Evolutionary conservation across 2,113 vertebrate species (phyloP), one percentile per base, ranked within the genome.

Genomic region (Rafetus swinhoei): DNA sequence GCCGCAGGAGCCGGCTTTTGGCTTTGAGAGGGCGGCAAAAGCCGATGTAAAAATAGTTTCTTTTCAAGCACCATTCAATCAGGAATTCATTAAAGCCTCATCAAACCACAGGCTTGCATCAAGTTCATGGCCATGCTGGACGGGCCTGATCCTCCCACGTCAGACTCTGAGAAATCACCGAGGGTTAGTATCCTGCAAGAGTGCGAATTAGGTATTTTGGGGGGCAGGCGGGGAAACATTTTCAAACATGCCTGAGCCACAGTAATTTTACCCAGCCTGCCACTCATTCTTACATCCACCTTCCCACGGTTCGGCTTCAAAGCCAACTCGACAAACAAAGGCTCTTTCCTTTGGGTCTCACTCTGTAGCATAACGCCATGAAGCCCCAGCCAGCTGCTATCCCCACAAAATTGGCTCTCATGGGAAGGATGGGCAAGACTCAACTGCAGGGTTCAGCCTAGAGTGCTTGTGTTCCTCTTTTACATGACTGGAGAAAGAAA

Each of bases 31-130:
- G 54, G 18, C 90, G 80, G 81, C 19, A 62, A 45, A 62, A 54
- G 27, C 24, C 14, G 39, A 80, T 72, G 79, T 87, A 92, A 88
- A 84, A 81, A 76, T 39, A 7, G 6, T 54, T 81, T 80, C 90
- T 85, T 90, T 92, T 89, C 93, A 94, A 93, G 96, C 86, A 90
- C 95, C 97, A 74, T 96, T 95, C 93, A 94, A 76, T 88, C 82
- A 80, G 93, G 96, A 96, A 94, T 96, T 93, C 77, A 2, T 86
- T 57, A 80, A 82, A 69, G 88, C n/a, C 19, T 87, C 90, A 82
- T 85, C 81, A 45, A 50, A 74, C 87, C 94, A 90, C n/a, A 82
- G 65, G 92, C 95, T 90, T 53, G 90, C 53, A 79, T 93, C 97
- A 97, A 95, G 96, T 97, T 97, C 97, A 97, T 35, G 60, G 94